These are phyloP conservation scores for Lepidurus couesii DNA, from an alignment of 1,140 invertebrate species.

Conservation along the genomic window DNA sequence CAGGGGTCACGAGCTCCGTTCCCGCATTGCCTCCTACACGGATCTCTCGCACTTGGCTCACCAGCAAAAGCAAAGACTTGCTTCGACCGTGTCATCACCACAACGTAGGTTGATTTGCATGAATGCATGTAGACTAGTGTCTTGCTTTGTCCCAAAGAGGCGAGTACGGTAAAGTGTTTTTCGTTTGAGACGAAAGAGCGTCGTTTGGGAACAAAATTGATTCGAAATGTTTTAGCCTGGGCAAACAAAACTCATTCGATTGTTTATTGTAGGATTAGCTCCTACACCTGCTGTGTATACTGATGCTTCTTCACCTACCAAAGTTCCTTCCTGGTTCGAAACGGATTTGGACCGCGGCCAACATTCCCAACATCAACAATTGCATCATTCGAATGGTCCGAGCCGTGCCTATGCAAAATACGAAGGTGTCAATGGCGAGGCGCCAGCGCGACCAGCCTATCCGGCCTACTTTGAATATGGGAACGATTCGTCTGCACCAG, in stretches of 20 bases:
- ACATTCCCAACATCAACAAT: constrained; percentile 27
- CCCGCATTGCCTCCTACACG: constrained; percentile 47
- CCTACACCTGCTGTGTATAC: constrained; percentile 48
- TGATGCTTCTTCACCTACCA: constrained; percentile 39
- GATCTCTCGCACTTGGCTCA: constrained; percentile 17
- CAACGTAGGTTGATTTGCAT: constrained; percentile 17
- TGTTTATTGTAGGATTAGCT: constrained; percentile 17
- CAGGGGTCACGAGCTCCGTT: constrained; percentile 72
- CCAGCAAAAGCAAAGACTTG: not conserved
- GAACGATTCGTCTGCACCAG: not conserved
- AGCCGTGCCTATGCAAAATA: not conserved
- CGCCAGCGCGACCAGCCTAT: constrained; percentile 6
- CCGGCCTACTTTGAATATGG: not conserved
- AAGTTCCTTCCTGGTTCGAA: constrained; percentile 28
- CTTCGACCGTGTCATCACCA: not conserved
- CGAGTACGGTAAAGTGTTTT: no score
- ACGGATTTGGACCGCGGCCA: constrained; percentile 32
- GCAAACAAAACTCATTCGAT: no score
- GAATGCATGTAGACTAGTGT: not conserved
- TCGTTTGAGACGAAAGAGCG: no score
- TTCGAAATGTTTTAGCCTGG: no score
- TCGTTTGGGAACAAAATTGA: no score
- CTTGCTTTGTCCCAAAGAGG: no score
- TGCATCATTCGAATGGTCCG: constrained; percentile 37
- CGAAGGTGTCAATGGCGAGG: constrained; percentile 8